phyloP scores from a whole-genome alignment of 2,888 invertebrate species.

The Mechanitis mazaeus region DNA sequence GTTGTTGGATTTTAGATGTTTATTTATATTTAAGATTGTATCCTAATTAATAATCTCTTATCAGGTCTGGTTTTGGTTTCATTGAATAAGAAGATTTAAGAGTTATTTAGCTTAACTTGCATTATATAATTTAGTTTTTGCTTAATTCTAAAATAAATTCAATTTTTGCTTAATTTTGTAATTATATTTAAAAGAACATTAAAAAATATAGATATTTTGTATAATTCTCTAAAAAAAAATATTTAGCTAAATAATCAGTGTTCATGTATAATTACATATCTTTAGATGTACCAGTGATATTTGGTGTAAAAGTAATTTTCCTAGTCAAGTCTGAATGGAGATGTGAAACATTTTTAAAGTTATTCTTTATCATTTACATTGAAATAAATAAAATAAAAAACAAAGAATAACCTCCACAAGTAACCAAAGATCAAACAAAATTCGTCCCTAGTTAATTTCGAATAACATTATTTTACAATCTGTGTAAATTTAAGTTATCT shows the following conservation, averaged over 20 bases:
- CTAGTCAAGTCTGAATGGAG: constrained; percentile 25
- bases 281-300: constrained; percentile 15
- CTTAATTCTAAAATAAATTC: too few species aligned
- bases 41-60: constrained; percentile 3
- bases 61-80: constrained; percentile 2
- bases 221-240: too few species aligned
- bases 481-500: constrained; percentile 11
- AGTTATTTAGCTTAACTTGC: neutral
- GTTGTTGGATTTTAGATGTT: constrained; percentile 48
- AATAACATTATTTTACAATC: neutral
- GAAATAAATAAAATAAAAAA: neutral
- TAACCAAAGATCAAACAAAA: constrained; percentile 25
- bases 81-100: neutral
- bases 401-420: neutral
- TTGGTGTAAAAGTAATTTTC: constrained; percentile 14
- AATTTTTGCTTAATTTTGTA: too few species aligned
- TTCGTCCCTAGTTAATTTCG: constrained; percentile 19
- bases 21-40: constrained; percentile 36
- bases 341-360: constrained; percentile 1
- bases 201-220: too few species aligned
- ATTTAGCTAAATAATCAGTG: too few species aligned
- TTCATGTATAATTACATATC: constrained; percentile 11
- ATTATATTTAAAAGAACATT: too few species aligned
- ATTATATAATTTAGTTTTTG: neutral
- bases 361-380: neutral